Percentiles rank a stretch among this genome's conserved stretches.
These are phyloP conservation scores for Zoanthus gigantus DNA, from an alignment of 92 coral and sea anemone species.

Conservation along the genomic window DNA sequence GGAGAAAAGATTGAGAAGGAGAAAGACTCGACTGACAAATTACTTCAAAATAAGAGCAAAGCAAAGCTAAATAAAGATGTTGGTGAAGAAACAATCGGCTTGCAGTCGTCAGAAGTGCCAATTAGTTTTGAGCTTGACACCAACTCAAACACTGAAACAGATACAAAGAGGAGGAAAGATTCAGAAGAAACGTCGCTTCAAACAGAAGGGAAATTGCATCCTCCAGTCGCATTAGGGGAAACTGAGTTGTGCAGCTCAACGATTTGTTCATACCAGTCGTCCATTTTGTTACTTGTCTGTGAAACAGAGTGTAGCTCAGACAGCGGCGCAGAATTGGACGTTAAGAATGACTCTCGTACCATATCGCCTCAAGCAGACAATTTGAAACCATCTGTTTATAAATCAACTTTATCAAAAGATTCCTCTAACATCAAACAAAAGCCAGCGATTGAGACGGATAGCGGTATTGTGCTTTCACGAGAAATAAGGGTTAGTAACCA, in stretches of 20 bases:
- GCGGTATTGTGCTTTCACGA: constrained; percentile 8
- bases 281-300: constrained; percentile 21
- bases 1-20: constrained; percentile 3
- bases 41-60: not conserved
- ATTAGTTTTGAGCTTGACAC: not conserved
- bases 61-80: not conserved
- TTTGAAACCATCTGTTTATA: not conserved
- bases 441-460: constrained; percentile 1
- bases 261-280: not conserved
- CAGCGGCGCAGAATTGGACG: constrained; percentile 11
- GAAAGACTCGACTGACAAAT: not conserved
- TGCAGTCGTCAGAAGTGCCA: not conserved
- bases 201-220: not conserved
- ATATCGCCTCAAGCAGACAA: not conserved
- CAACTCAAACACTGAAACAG: too few species aligned
- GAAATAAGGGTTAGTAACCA: constrained; percentile 2
- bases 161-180: not conserved
- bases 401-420: not conserved
- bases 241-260: not conserved
- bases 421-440: not conserved
- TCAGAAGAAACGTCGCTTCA: not conserved
- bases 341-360: not conserved
- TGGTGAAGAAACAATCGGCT: not conserved
- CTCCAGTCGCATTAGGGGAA: not conserved
- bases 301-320: constrained; percentile 33